Conservation (phyloP, 2,888 invertebrate genomes). For the Hydrotaea cyrtoneurina region DNA sequence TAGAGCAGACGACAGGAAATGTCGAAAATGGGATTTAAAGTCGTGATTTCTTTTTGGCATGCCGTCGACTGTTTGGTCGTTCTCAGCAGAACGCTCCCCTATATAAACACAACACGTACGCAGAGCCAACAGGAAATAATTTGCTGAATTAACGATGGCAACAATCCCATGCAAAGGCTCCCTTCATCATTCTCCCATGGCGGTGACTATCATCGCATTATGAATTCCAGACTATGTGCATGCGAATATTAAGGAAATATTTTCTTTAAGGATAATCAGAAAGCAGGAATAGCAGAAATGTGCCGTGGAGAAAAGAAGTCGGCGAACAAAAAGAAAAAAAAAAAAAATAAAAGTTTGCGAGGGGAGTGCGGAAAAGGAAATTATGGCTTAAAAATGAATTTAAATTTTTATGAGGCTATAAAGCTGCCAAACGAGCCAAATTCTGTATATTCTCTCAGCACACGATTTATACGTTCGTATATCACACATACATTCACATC, state of each 20-base stretch:
- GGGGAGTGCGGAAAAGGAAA: conserved; percentile 9
- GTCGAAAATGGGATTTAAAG: not conserved
- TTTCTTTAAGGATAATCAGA: conserved; percentile 7
- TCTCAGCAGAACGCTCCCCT: not conserved
- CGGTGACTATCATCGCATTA: not conserved
- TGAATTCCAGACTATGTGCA: conserved; percentile 42
- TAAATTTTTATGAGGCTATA: conserved; percentile 60
- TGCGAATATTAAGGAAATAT: conserved; percentile 19
- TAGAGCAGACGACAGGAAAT: not conserved
- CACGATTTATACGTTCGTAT: conserved; percentile 1
- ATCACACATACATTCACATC: not conserved
- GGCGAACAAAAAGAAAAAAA: conserved; percentile 33
- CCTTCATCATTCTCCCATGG: not conserved
- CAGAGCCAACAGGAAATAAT: conserved; percentile 52
- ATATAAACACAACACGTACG: conserved; percentile 15
- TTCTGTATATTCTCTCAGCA: conserved; percentile 22
- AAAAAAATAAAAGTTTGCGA: not conserved
- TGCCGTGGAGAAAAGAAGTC: conserved; percentile 15
- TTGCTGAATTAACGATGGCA: conserved; percentile 54
- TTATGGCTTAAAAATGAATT: conserved; percentile 56
- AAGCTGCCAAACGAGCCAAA: conserved; percentile 35
- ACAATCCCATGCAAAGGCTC: not conserved
- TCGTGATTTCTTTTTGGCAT: not conserved
- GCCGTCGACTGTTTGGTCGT: not conserved
- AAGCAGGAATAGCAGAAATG: conserved; percentile 2